Evolutionary conservation across 2,797 vertebrate species (phyloP), one percentile per base, ranked within the genome.

Genomic region (Gymnothorax reevesii): DNA sequence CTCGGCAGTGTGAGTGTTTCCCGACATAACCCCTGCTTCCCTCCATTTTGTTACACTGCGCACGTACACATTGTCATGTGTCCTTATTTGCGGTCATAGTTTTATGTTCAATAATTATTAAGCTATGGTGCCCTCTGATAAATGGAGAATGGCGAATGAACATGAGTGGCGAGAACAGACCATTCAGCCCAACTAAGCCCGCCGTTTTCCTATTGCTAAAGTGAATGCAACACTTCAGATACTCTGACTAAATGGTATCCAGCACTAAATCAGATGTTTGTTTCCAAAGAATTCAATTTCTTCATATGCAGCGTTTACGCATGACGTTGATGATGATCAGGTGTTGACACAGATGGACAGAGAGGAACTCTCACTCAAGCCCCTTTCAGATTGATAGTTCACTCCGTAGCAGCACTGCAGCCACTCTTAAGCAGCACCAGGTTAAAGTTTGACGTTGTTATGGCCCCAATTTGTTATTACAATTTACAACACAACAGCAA

Each of bases 1-100:
- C 90, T 98, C 75, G 98, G 98, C 88, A 97, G 94, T 20, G 98
- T 99, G 94, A 97, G 97, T 89, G 42, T 52, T 15, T 79, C 6
- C 17, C 8, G 6, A 7, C 62, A n/a, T n/a, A 1, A 22, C 4
- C 62, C 62, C 4, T 64, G 17, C 22, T 64, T 64, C 57, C 8
- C 17, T 60, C n/a, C 1, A 17, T 22, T 64, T n/a, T 64, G 7
- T n/a, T 7, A 66, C 62, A 42, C 33, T 42, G 20, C 20, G n/a
- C 62, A n/a, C 62, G 7, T 64, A 64, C 33, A n/a, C 17, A 3
- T 64, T 64, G 17, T 64, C 15, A 7, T 64, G 20, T 22, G 5
- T 4, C 62, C 1, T 8, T 4, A 0, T 66, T 20, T n/a, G 20
- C 20, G 0, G n/a, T 22, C n/a, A n/a, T n/a, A 12, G 62, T 22